Percentiles rank a stretch among this genome's conserved stretches.
These are phyloP conservation scores for Coelopa pilipes DNA, from an alignment of 2,888 invertebrate genomes.

Conservation along the genomic window DNA sequence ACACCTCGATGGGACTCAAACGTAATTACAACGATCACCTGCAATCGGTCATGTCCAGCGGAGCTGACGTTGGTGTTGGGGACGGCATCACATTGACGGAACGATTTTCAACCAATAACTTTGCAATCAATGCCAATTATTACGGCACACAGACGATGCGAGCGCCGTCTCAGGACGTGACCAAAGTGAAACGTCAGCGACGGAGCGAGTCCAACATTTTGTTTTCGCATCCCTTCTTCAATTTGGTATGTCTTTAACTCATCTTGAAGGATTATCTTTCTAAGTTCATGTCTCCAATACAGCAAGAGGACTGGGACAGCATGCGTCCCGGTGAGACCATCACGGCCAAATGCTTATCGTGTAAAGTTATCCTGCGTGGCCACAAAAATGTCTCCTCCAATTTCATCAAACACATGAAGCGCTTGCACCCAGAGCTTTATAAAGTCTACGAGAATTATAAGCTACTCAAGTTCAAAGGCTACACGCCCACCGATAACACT, in stretches of 20 bases:
- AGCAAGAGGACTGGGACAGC: slow-evolving; percentile 36
- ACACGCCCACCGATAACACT: slow-evolving; percentile 20
- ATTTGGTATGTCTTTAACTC: slow-evolving; percentile 42
- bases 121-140: slow-evolving; percentile 1
- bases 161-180: slow-evolving; percentile 8
- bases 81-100: neutral
- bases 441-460: slow-evolving; percentile 46
- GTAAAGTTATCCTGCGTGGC: slow-evolving; percentile 46
- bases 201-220: slow-evolving; percentile 43
- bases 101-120: neutral
- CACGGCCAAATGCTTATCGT: slow-evolving; percentile 46
- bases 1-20: slow-evolving; percentile 13
- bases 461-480: slow-evolving; percentile 29
- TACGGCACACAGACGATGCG: neutral
- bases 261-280: neutral
- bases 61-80: neutral
- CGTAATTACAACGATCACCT: slow-evolving; percentile 30
- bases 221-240: slow-evolving; percentile 48
- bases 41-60: slow-evolving; percentile 9
- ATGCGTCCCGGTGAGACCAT: slow-evolving; percentile 30
- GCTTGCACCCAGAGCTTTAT: slow-evolving; percentile 46
- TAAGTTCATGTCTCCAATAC: neutral
- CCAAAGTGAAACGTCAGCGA: slow-evolving; percentile 41
- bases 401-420: slow-evolving; percentile 49
- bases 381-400: slow-evolving; percentile 48